Evolutionary conservation across 2,113 vertebrate species (phyloP), one percentile per base, ranked within the genome.

Genomic region (Theristicus caerulescens): DNA sequence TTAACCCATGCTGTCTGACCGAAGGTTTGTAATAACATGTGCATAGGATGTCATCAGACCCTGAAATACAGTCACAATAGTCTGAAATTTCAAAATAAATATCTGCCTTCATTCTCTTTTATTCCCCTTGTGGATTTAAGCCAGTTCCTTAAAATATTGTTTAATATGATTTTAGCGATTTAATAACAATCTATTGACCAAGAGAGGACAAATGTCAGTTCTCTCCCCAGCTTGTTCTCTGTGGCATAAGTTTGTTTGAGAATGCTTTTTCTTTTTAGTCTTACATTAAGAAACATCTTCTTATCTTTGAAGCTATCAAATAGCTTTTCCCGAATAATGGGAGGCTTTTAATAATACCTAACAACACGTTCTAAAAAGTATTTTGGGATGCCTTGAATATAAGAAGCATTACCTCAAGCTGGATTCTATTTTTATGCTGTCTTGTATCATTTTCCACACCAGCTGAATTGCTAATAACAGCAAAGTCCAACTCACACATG

Each of bases 91-190:
- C 79, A 77, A 66, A 86, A 89, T 82, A 94, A 91, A 72, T 82
- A 70, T 58, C 77, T 76, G 16, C 38, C 40, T 88, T 72, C 54
- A 16, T 76, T 88, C 58, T 70, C 20, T 70, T 95, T 95, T 91
- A 91, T 93, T 95, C 66, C 81, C 61, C 74, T 27, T 73, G 84
- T 94, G 91, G 54, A 58, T 91, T 91, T 40, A 93, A 94, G 89
- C 73, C 84, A 70, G 54, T 62, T 95, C 36, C 86, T 88, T 94
- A 97, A 95, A 93, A 95, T 93, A 93, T 73, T 80, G 58, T 42
- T 91, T 96, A 95, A 95, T 96, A 94, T 47, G 8, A 58, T 93
- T 95, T 82, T 82, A 47, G 84, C 70, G 49, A 46, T 95, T 80
- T 91, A 94, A 85, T 82, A 95, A 80, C 46, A 84, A 34, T 31